phyloP scores from a whole-genome alignment of 2,888 invertebrate species.

The Baccha elongata region DNA sequence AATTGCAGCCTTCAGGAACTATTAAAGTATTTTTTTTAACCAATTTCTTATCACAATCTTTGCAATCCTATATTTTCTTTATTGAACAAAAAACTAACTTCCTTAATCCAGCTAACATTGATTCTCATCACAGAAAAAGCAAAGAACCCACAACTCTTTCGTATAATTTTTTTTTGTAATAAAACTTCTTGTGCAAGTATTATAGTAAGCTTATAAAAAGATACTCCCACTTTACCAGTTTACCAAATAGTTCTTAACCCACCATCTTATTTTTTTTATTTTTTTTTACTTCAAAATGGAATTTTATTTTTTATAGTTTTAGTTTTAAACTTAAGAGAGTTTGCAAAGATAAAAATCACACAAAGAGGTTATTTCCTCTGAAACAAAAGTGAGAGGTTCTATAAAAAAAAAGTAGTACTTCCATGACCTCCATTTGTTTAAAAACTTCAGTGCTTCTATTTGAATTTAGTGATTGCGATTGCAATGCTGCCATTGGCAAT shows the following conservation, averaged over 20 bases:
- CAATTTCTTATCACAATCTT: no score
- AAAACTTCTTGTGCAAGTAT: slow-evolving; percentile 2
- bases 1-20: no score
- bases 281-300: background rate
- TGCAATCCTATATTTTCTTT: no score
- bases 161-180: background rate
- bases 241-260: slow-evolving; percentile 17
- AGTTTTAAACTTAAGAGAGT: background rate
- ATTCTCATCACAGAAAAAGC: slow-evolving; percentile 5
- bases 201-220: slow-evolving; percentile 1
- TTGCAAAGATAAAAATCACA: slow-evolving; percentile 44
- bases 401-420: slow-evolving; percentile 27
- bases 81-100: background rate
- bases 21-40: no score
- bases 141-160: background rate
- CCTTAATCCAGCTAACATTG: slow-evolving; percentile 5
- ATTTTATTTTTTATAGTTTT: background rate
- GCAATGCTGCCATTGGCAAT: slow-evolving; percentile 70
- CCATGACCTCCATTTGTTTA: slow-evolving; percentile 59
- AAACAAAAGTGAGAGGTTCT: slow-evolving; percentile 26
- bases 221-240: slow-evolving; percentile 14
- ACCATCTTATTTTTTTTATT: background rate
- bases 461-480: slow-evolving; percentile 70
- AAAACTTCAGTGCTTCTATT: slow-evolving; percentile 49
- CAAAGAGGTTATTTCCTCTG: slow-evolving; percentile 38